Conservation (phyloP, 2,797 vertebrate species). For the Pseudocheirus occidentalis region DNA sequence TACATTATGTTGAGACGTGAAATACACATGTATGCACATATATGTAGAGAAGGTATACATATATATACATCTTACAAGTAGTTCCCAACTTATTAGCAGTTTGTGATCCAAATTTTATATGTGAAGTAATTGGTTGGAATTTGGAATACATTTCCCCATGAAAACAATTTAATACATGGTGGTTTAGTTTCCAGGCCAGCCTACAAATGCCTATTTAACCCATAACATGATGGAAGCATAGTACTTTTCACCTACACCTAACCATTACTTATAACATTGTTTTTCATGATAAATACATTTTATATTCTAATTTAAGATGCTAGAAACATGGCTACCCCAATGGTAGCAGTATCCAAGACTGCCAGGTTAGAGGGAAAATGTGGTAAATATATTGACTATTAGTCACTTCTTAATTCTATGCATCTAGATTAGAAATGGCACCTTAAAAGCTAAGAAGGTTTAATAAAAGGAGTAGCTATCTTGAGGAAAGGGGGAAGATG, state of each 20-base stretch:
- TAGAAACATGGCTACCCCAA: background rate
- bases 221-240: background rate
- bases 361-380: background rate
- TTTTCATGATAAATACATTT: constrained; percentile 24
- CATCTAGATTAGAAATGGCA: constrained; percentile 32
- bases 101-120: constrained; percentile 6
- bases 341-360: background rate
- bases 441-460: background rate
- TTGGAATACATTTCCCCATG: constrained; percentile 12
- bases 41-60: background rate
- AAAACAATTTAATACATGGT: constrained; percentile 32
- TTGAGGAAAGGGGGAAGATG: background rate
- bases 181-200: background rate
- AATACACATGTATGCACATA: background rate
- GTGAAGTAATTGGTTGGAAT: constrained; percentile 23
- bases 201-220: background rate
- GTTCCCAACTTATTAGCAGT: constrained; percentile 9
- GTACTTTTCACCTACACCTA: background rate
- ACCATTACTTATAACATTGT: background rate
- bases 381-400: background rate
- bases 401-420: background rate
- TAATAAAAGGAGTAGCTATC: background rate
- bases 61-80: background rate
- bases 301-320: background rate
- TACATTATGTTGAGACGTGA: background rate